phyloP scores from a whole-genome alignment of 2,797 vertebrate species.

The Setipinna tenuifilis region DNA sequence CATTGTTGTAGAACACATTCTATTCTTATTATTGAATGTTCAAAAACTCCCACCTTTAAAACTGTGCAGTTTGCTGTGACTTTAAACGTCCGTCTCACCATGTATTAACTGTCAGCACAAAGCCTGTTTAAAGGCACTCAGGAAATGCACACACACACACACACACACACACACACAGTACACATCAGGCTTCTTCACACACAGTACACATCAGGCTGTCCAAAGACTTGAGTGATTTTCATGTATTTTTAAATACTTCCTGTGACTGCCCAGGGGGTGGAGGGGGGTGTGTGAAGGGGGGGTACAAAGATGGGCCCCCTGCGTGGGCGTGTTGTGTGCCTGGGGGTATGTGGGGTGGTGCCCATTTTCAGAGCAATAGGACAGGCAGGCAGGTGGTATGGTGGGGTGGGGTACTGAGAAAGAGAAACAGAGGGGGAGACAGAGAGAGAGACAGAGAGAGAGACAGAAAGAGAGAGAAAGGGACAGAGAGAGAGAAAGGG shows the following conservation, averaged over 20 bases:
- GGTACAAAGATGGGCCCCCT: constrained; percentile 56
- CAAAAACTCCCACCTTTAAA: too few species aligned
- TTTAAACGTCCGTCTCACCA: neutral
- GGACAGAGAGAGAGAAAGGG: too few species aligned
- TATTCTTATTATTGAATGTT: too few species aligned
- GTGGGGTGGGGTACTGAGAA: neutral
- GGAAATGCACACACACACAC: neutral
- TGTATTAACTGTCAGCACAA: neutral
- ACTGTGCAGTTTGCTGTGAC: neutral
- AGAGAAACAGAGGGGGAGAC: too few species aligned
- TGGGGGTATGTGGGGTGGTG: constrained; percentile 34
- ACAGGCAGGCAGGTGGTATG: constrained; percentile 10
- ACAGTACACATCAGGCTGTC: neutral
- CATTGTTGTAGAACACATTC: too few species aligned
- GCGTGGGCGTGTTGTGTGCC: constrained; percentile 31
- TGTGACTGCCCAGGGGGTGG: constrained; percentile 48
- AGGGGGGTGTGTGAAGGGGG: neutral
- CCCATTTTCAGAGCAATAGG: constrained; percentile 27
- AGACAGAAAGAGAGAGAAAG: too few species aligned
- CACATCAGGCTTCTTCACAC: constrained; percentile 8
- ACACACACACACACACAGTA: neutral
- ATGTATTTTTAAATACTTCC: constrained; percentile 65
- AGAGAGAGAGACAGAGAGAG: too few species aligned
- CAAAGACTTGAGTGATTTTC: constrained; percentile 29
- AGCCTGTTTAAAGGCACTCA: neutral